These are phyloP conservation scores for Zelostemma sp. DNA, from an alignment of 1,140 invertebrate species.

Conservation along the genomic window DNA sequence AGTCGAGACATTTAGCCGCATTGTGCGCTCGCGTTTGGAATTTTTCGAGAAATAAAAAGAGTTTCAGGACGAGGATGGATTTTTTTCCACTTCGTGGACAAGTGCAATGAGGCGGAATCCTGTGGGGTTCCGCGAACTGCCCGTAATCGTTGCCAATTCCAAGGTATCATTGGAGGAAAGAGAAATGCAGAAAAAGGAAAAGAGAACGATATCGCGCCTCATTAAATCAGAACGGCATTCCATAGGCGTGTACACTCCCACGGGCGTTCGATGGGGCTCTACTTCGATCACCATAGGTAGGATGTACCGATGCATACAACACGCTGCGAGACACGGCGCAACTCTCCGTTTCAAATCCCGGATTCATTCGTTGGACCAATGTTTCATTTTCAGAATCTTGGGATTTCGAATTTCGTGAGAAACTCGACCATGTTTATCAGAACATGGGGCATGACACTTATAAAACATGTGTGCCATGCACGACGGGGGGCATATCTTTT, in stretches of 20 bases:
- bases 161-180: slow-evolving; percentile 33
- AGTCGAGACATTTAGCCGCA: no score
- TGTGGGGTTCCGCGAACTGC: slow-evolving; percentile 19
- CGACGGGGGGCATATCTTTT: no score
- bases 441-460: not conserved
- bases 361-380: slow-evolving; percentile 56
- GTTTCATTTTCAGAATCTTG: no score
- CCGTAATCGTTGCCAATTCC: slow-evolving; percentile 1
- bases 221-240: slow-evolving; percentile 73
- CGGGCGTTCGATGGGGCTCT: slow-evolving; percentile 68
- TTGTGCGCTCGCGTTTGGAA: not conserved
- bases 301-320: slow-evolving; percentile 64
- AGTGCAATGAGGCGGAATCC: slow-evolving; percentile 2
- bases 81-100: no score
- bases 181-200: slow-evolving; percentile 42
- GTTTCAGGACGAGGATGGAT: no score
- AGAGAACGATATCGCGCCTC: slow-evolving; percentile 61
- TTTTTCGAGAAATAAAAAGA: not conserved
- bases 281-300: slow-evolving; percentile 66
- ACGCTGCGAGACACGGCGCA: slow-evolving; percentile 67
- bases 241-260: slow-evolving; percentile 70
- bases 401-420: slow-evolving; percentile 45
- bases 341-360: slow-evolving; percentile 34
- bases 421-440: slow-evolving; percentile 36
- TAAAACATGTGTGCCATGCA: not conserved